phyloP scores from a whole-genome alignment of 2,888 invertebrate species.

The Sphaeridia pumilis region DNA sequence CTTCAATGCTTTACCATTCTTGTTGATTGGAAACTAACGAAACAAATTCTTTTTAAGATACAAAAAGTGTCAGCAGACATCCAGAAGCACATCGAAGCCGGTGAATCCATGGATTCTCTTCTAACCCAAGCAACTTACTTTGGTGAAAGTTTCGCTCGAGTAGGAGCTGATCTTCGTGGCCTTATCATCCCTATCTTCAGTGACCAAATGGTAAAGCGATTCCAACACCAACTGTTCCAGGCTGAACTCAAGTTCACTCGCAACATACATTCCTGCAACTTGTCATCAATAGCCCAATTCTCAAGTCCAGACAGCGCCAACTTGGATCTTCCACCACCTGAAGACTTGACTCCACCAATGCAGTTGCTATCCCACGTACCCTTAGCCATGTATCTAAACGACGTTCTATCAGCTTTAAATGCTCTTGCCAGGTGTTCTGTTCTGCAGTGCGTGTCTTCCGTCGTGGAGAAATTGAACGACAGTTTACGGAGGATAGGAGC shows the following conservation, averaged over 20 bases:
- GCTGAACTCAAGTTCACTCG: slow-evolving; percentile 30
- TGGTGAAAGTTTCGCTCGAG: slow-evolving; percentile 34
- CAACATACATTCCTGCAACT: slow-evolving; percentile 30
- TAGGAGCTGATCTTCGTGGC: slow-evolving; percentile 33
- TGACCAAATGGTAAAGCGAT: slow-evolving; percentile 24
- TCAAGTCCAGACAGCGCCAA: slow-evolving; percentile 22
- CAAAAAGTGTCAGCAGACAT: slow-evolving; percentile 24
- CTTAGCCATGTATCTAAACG: slow-evolving; percentile 30
- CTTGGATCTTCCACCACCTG: slow-evolving; percentile 21
- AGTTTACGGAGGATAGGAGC: slow-evolving; percentile 28
- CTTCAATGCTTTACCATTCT: not conserved
- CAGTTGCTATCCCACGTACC: slow-evolving; percentile 28
- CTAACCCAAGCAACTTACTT: slow-evolving; percentile 32
- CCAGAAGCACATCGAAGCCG: slow-evolving; percentile 28
- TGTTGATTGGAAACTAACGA: not conserved
- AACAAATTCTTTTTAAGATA: slow-evolving; percentile 10
- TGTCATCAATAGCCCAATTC: slow-evolving; percentile 21
- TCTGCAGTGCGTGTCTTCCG: slow-evolving; percentile 19
- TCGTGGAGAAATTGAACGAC: slow-evolving; percentile 24
- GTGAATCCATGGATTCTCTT: slow-evolving; percentile 27
- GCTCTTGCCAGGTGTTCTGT: slow-evolving; percentile 30
- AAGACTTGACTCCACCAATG: slow-evolving; percentile 26
- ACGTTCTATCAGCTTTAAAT: slow-evolving; percentile 27
- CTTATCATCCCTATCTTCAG: slow-evolving; percentile 27
- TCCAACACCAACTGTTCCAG: slow-evolving; percentile 27